phyloP scores from a whole-genome alignment of 2,113 vertebrate species.

The Platichthys flesus region DNA sequence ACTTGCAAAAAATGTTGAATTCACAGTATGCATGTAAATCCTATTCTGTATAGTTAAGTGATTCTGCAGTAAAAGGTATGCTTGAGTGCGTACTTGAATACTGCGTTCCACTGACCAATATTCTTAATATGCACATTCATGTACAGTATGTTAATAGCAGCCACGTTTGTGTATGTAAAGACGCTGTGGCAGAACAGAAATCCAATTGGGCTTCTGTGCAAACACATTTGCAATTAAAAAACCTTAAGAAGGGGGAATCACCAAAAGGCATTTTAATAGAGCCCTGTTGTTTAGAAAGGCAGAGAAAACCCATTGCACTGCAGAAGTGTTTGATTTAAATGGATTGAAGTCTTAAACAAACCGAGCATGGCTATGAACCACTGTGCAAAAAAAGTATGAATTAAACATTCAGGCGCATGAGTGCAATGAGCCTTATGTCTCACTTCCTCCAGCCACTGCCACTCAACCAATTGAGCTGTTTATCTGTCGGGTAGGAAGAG shows the following conservation, averaged over 20 bases:
- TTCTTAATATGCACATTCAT: background rate
- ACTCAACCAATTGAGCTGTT: slow-evolving; percentile 61
- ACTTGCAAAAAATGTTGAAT: no score
- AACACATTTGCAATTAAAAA: slow-evolving; percentile 75
- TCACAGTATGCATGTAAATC: no score
- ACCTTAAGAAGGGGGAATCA: slow-evolving; percentile 62
- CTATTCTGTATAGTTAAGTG: no score
- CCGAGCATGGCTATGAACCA: slow-evolving; percentile 57
- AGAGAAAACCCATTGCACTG: slow-evolving; percentile 61
- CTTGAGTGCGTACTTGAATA: background rate
- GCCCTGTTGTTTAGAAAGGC: slow-evolving; percentile 69
- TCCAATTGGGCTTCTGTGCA: slow-evolving; percentile 46
- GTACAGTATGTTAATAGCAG: slow-evolving; percentile 26
- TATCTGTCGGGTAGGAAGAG: slow-evolving; percentile 20
- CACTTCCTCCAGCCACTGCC: slow-evolving; percentile 37
- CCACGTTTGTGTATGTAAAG: slow-evolving; percentile 27
- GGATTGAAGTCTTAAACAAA: slow-evolving; percentile 73
- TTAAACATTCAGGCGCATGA: slow-evolving; percentile 59
- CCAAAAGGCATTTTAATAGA: slow-evolving; percentile 75
- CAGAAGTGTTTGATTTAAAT: slow-evolving; percentile 71
- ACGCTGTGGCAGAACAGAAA: background rate
- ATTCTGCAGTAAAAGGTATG: background rate
- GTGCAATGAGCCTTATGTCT: slow-evolving; percentile 46
- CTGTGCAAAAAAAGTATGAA: slow-evolving; percentile 50
- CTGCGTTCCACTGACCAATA: background rate